Conservation (phyloP, 2,113 vertebrate genomes). For the Clupea harengus region DNA sequence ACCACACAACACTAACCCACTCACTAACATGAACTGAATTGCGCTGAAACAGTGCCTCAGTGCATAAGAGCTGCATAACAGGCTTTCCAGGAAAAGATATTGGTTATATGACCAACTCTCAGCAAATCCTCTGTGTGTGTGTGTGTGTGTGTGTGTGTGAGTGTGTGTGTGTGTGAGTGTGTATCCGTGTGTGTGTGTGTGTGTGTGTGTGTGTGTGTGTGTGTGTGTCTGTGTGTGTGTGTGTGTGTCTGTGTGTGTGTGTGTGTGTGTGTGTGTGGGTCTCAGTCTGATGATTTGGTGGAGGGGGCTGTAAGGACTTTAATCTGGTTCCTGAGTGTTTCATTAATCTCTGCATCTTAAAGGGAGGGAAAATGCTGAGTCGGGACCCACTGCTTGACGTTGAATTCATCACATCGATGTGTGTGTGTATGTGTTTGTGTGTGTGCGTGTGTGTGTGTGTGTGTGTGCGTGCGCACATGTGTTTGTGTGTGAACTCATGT, state of each 20-base stretch:
- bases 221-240: too few species aligned
- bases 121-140: not conserved
- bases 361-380: constrained; percentile 32
- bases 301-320: constrained; percentile 4
- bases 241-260: too few species aligned
- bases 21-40: too few species aligned
- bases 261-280: too few species aligned
- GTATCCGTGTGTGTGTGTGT: too few species aligned
- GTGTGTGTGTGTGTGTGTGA: not conserved
- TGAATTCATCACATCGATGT: not conserved
- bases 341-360: constrained; percentile 40
- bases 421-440: not conserved
- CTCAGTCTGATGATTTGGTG: not conserved
- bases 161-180: too few species aligned
- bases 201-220: not conserved
- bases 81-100: not conserved
- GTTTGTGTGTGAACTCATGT: not conserved
- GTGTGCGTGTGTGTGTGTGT: not conserved
- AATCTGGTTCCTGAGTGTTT: constrained; percentile 33
- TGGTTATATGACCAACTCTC: not conserved
- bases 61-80: not conserved
- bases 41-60: too few species aligned
- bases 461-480: not conserved
- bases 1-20: not conserved
- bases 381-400: not conserved